Conservation (phyloP, 2,113 vertebrate genomes). For the Gulo gulo region DNA sequence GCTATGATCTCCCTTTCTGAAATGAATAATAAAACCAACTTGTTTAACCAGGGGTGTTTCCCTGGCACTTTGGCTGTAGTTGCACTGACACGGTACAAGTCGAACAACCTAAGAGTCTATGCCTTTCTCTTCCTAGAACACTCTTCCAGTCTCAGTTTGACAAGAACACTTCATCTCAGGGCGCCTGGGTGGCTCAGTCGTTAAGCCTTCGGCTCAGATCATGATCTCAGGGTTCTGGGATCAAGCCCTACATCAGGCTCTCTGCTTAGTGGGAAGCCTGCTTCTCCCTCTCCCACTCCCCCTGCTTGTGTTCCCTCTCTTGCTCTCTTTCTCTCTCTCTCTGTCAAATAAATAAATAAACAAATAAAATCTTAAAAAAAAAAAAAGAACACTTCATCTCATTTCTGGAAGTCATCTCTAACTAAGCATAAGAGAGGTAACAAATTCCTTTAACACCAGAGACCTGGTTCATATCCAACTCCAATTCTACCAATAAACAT, state of each 20-base stretch:
- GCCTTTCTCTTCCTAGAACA: slow-evolving; percentile 7
- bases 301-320: too few species aligned
- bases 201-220: too few species aligned
- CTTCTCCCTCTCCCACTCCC: too few species aligned
- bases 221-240: too few species aligned
- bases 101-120: not conserved
- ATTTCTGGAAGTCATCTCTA: slow-evolving; percentile 14
- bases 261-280: too few species aligned
- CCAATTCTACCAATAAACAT: not conserved
- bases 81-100: not conserved
- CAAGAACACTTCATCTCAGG: not conserved
- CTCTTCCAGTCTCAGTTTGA: slow-evolving; percentile 13
- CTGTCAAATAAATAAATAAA: too few species aligned
- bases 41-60: not conserved
- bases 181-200: too few species aligned
- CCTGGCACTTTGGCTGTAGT: not conserved
- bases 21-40: not conserved
- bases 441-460: slow-evolving; percentile 5
- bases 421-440: slow-evolving; percentile 1
- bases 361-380: too few species aligned
- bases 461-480: slow-evolving; percentile 24
- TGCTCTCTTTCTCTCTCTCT: too few species aligned
- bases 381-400: not conserved
- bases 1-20: not conserved
- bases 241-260: too few species aligned